These are phyloP conservation scores for Trachymyrmex septentrionalis DNA, from an alignment of 1,140 invertebrate genomes.

Conservation along the genomic window DNA sequence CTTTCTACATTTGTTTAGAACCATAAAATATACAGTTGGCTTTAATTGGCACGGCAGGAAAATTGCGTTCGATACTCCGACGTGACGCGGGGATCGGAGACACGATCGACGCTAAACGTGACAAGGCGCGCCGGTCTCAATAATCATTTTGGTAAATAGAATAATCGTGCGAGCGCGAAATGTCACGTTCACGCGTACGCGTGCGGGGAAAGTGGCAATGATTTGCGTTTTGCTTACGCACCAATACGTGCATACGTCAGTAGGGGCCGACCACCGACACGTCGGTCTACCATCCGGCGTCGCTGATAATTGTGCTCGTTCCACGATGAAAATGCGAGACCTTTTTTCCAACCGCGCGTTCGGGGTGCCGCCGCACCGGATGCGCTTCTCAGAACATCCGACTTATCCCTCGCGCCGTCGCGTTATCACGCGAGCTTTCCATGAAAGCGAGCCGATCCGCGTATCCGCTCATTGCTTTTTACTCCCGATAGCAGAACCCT, in stretches of 20 bases:
- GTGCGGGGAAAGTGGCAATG: conserved; percentile 26
- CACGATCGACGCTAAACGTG: conserved; percentile 29
- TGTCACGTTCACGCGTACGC: conserved; percentile 59
- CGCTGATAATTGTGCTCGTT: conserved; percentile 26
- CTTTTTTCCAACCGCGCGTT: neutral
- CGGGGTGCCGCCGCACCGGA: conserved; percentile 30
- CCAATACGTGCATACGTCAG: neutral
- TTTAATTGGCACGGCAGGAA: too few species aligned
- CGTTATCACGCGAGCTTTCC: conserved; percentile 61
- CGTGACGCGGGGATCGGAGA: neutral
- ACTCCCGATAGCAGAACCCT: conserved; percentile 18
- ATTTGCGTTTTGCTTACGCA: conserved; percentile 16
- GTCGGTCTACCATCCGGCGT: neutral
- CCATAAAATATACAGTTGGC: too few species aligned
- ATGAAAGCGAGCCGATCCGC: conserved; percentile 49
- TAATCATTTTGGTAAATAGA: conserved; percentile 57
- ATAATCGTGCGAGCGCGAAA: conserved; percentile 41
- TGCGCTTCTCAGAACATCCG: conserved; percentile 57
- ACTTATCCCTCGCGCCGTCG: conserved; percentile 41
- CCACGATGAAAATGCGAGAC: conserved; percentile 32
- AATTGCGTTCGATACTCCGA: conserved; percentile 1
- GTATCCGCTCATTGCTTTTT: conserved; percentile 50
- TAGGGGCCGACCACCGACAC: too few species aligned
- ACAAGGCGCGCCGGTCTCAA: neutral
- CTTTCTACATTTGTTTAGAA: neutral